These are phyloP conservation scores for Montipora cactus DNA, from an alignment of 64 coral and sea anemone species.

Conservation along the genomic window DNA sequence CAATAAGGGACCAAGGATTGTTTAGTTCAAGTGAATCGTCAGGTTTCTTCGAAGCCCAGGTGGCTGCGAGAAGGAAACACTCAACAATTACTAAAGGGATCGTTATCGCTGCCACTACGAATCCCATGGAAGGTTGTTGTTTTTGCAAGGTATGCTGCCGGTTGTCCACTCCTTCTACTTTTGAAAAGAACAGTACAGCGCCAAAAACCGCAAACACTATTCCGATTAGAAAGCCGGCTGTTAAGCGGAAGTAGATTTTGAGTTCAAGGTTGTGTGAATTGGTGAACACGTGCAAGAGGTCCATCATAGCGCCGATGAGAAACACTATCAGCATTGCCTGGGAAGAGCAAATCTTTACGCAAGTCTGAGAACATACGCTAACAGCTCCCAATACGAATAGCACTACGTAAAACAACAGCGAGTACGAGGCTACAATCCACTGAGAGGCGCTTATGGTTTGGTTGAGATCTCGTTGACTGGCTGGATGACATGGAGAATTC, in stretches of 20 bases:
- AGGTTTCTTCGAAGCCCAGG: not conserved
- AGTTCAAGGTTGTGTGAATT: conserved; percentile 27
- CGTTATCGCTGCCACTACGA: conserved; percentile 68
- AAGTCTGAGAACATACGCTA: conserved; percentile 28
- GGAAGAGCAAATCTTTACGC: conserved; percentile 45
- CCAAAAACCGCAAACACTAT: conserved; percentile 44
- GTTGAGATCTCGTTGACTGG: conserved; percentile 44
- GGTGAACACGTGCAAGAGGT: conserved; percentile 37
- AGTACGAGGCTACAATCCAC: conserved; percentile 41
- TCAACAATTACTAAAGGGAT: conserved; percentile 64
- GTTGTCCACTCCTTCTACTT: not conserved
- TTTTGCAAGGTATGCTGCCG: not conserved
- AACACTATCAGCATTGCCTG: conserved; percentile 56
- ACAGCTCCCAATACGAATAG: conserved; percentile 41
- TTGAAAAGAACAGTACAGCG: conserved; percentile 51
- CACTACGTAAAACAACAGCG: conserved; percentile 66
- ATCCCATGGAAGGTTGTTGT: conserved; percentile 83
- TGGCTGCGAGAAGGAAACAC: conserved; percentile 41
- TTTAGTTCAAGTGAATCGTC: not conserved
- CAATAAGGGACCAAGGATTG: not conserved
- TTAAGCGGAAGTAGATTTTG: conserved; percentile 61
- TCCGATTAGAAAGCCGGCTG: conserved; percentile 43
- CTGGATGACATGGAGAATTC: not conserved
- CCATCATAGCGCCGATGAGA: conserved; percentile 51
- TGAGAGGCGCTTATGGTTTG: conserved; percentile 24